Percentiles rank a stretch among this genome's conserved stretches.
phyloP scores from a whole-genome alignment of 92 coral and sea anemone species.

The Paramuricea clavata region DNA sequence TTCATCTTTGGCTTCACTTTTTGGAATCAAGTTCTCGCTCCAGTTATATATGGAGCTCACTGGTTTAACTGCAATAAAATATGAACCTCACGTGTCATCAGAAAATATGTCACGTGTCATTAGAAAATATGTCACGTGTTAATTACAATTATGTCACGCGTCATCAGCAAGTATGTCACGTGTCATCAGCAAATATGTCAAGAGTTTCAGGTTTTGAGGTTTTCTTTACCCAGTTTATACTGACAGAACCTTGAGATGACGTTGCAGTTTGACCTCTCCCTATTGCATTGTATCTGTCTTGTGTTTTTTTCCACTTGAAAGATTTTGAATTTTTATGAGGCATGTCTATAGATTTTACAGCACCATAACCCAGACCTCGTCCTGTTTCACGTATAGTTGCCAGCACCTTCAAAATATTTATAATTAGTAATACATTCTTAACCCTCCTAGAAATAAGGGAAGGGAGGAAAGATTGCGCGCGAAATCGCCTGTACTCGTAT shows the following conservation, averaged over 20 bases:
- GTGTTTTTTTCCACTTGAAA: constrained; percentile 31
- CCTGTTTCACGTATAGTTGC: constrained; percentile 35
- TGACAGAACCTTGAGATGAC: constrained; percentile 3
- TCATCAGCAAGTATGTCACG: neutral
- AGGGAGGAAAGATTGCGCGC: no score
- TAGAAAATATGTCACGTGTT: neutral
- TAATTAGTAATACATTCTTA: no score
- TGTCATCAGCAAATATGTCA: constrained; percentile 29
- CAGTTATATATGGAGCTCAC: no score
- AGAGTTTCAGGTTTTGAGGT: constrained; percentile 5
- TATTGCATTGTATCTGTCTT: constrained; percentile 19
- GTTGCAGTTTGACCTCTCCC: constrained; percentile 5
- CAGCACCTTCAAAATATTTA: constrained; percentile 1
- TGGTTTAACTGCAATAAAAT: no score
- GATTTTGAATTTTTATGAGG: constrained; percentile 32
- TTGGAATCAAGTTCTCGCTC: no score
- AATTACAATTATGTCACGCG: neutral
- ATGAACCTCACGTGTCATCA: no score
- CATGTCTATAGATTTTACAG: constrained; percentile 21
- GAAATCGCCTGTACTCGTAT: no score
- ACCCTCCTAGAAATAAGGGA: no score
- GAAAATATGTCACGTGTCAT: no score
- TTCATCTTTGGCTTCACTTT: no score
- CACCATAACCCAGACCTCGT: constrained; percentile 48
- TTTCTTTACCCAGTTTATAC: constrained; percentile 5